These are phyloP conservation scores for Leptoteleia sp. DNA, from an alignment of 1,140 invertebrate genomes.

Conservation along the genomic window DNA sequence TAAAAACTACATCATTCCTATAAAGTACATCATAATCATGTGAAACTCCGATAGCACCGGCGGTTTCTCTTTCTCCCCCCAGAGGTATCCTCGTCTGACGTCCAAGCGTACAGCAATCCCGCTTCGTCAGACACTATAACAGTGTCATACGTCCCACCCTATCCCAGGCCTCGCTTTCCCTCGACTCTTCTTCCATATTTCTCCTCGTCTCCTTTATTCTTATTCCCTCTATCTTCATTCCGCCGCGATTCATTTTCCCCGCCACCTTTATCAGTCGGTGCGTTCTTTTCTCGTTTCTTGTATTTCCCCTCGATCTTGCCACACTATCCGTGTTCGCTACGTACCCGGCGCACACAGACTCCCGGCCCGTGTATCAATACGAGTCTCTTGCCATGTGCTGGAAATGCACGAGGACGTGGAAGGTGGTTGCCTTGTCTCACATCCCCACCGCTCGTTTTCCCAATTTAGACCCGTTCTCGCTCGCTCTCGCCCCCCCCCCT, in stretches of 20 bases:
- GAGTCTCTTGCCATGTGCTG: conserved; percentile 30
- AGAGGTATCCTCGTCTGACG: conserved; percentile 24
- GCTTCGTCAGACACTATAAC: conserved; percentile 63
- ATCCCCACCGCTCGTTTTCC: conserved; percentile 66
- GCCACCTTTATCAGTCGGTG: conserved; percentile 28
- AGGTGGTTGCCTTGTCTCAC: conserved; percentile 72
- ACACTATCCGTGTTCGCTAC: conserved; percentile 36
- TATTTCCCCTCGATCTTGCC: conserved; percentile 49
- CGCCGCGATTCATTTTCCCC: conserved; percentile 27
- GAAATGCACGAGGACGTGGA: conserved; percentile 68
- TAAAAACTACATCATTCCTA: conserved; percentile 35
- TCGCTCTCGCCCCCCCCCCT: too few species aligned
- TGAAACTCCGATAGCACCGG: conserved; percentile 27
- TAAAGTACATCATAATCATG: conserved; percentile 46
- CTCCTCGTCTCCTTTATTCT: conserved; percentile 32
- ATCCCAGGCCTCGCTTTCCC: background rate
- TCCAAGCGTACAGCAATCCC: conserved; percentile 58
- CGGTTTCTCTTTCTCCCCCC: conserved; percentile 27
- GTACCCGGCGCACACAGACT: conserved; percentile 41
- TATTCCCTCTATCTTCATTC: conserved; percentile 50
- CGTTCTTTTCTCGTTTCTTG: conserved; percentile 54
- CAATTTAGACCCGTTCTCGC: conserved; percentile 73
- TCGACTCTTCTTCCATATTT: conserved; percentile 41
- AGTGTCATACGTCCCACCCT: conserved; percentile 36
- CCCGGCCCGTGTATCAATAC: conserved; percentile 44